These are phyloP conservation scores for Corythucha ciliata DNA, from an alignment of 2,888 invertebrate genomes.

Conservation along the genomic window DNA sequence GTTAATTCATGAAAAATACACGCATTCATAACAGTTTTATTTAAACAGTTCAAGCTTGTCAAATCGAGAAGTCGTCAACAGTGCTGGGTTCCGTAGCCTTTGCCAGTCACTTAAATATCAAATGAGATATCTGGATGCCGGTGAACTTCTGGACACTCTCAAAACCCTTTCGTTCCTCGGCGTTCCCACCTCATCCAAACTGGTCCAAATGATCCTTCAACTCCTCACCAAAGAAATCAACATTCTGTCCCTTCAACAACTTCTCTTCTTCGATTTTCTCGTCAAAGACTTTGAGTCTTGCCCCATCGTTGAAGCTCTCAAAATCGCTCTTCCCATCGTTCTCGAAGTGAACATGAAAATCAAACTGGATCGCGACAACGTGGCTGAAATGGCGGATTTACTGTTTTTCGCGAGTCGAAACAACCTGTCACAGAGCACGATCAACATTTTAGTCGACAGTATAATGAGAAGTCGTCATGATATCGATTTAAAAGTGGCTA, in stretches of 20 bases:
- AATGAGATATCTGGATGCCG: slow-evolving; percentile 46
- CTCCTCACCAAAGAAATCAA: slow-evolving; percentile 54
- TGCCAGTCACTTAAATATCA: slow-evolving; percentile 49
- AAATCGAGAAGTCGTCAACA: slow-evolving; percentile 44
- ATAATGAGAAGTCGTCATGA: slow-evolving; percentile 42
- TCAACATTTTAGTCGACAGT: slow-evolving; percentile 48
- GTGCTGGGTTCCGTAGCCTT: slow-evolving; percentile 51
- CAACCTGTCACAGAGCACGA: slow-evolving; percentile 45
- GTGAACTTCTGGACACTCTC: slow-evolving; percentile 50
- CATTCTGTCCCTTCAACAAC: slow-evolving; percentile 49
- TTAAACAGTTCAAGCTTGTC: slow-evolving; percentile 41
- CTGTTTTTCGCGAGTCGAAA: slow-evolving; percentile 47
- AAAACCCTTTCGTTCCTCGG: slow-evolving; percentile 51
- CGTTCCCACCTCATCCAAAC: slow-evolving; percentile 49
- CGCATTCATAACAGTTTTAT: slow-evolving; percentile 21
- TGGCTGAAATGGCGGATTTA: slow-evolving; percentile 47
- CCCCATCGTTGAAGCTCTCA: slow-evolving; percentile 54
- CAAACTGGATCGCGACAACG: slow-evolving; percentile 50
- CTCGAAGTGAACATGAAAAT: slow-evolving; percentile 53
- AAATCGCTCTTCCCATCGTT: slow-evolving; percentile 55
- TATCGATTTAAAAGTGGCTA: slow-evolving; percentile 43
- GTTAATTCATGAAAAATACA: slow-evolving; percentile 1
- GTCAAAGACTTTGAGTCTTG: slow-evolving; percentile 46
- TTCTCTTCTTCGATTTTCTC: slow-evolving; percentile 54
- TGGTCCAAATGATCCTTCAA: slow-evolving; percentile 55